phyloP scores from a whole-genome alignment of 1,140 invertebrate genomes.

The Ostrea edulis region DNA sequence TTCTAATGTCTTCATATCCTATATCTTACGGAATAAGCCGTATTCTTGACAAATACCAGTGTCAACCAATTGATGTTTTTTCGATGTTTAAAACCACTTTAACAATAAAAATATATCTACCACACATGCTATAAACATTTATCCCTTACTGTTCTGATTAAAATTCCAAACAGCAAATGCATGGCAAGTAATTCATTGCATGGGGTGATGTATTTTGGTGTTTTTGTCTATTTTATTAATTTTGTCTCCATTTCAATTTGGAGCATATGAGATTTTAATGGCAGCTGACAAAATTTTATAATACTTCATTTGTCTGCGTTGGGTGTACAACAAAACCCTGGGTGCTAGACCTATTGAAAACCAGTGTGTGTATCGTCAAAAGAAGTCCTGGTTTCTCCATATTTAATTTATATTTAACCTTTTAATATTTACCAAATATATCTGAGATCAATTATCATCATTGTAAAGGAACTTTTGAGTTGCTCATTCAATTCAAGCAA shows the following conservation, averaged over 20 bases:
- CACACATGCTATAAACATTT: background rate
- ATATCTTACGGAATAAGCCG: no score
- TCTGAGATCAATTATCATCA: constrained; percentile 6
- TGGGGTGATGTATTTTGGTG: background rate
- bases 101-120: background rate
- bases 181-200: background rate
- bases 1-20: no score
- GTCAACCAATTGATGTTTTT: no score
- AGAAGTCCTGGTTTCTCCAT: background rate
- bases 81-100: no score
- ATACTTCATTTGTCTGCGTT: constrained; percentile 12
- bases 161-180: background rate
- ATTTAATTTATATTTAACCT: constrained; percentile 34
- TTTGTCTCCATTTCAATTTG: background rate
- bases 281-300: background rate
- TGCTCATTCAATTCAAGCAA: constrained; percentile 6
- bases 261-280: constrained; percentile 24
- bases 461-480: background rate
- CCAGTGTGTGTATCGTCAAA: background rate
- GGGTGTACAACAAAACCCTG: background rate
- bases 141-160: background rate
- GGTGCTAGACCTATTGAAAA: background rate
- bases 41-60: no score
- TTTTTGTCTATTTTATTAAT: constrained; percentile 36
- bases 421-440: constrained; percentile 38